Evolutionary conservation across 2,113 vertebrate species (phyloP).

Genomic region (Dunckerocampus dactyliophorus): DNA sequence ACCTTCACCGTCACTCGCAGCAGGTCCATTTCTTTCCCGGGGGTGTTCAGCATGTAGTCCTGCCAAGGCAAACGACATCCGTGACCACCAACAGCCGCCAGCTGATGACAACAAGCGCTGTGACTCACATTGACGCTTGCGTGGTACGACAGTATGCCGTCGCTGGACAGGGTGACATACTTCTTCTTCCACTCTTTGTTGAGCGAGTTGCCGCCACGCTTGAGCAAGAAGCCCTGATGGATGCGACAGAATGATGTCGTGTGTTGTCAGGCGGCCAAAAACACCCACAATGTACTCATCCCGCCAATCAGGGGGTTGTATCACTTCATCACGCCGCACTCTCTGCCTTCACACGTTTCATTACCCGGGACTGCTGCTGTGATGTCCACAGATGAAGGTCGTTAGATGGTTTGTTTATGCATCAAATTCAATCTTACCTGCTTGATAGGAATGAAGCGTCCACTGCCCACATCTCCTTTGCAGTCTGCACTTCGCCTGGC

Average conservation of each 20-base stretch:
- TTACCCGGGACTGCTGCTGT: slow-evolving; percentile 17
- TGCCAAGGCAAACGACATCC: slow-evolving; percentile 42
- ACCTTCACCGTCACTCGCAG: slow-evolving; percentile 94
- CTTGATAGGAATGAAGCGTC: slow-evolving; percentile 88
- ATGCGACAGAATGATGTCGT: slow-evolving; percentile 23
- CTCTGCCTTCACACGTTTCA: slow-evolving; percentile 24
- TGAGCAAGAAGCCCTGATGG: slow-evolving; percentile 85
- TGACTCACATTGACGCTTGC: slow-evolving; percentile 86
- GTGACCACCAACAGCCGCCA: slow-evolving; percentile 18
- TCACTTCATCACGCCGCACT: slow-evolving; percentile 28
- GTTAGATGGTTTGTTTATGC: slow-evolving; percentile 23
- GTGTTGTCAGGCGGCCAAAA: slow-evolving; percentile 35
- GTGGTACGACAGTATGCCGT: slow-evolving; percentile 90
- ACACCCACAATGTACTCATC: slow-evolving; percentile 38
- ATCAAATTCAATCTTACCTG: slow-evolving; percentile 70
- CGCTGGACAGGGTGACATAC: slow-evolving; percentile 88
- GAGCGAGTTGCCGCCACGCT: slow-evolving; percentile 91
- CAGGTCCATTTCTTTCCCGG: slow-evolving; percentile 94
- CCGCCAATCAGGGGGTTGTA: slow-evolving; percentile 16
- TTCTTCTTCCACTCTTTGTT: slow-evolving; percentile 99
- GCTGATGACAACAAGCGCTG: not conserved
- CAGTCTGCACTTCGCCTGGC: slow-evolving; percentile 87
- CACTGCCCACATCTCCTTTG: slow-evolving; percentile 80
- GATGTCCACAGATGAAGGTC: slow-evolving; percentile 25
- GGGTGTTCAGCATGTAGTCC: slow-evolving; percentile 92